phyloP scores from a whole-genome alignment of 2,113 vertebrate species.

The Lophura nycthemera region DNA sequence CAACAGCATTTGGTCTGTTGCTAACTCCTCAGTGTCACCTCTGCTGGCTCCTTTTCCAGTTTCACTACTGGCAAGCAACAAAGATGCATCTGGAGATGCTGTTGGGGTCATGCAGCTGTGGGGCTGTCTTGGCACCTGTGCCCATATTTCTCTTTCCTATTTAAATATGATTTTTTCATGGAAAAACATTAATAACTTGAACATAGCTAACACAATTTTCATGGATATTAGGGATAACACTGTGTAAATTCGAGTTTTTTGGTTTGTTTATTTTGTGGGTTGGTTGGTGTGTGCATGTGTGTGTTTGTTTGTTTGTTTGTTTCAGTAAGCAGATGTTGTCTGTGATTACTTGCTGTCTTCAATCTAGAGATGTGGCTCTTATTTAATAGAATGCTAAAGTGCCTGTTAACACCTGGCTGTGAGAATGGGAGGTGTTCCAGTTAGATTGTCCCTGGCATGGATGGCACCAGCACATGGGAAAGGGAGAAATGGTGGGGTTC shows the following conservation, averaged over 20 bases:
- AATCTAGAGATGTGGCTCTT: background rate
- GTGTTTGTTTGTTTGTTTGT: background rate
- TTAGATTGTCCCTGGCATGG: background rate
- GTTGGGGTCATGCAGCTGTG: slow-evolving; percentile 53
- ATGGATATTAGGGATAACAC: fast-evolving
- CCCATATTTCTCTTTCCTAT: background rate
- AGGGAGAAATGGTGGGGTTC: background rate
- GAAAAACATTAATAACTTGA: background rate
- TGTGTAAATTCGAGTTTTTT: background rate
- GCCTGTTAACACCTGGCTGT: background rate
- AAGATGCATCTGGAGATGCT: slow-evolving; percentile 69
- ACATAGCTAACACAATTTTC: fast-evolving
- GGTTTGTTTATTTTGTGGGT: too few species aligned
- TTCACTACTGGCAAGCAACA: slow-evolving; percentile 48
- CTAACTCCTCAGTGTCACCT: slow-evolving; percentile 74
- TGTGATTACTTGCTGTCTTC: background rate
- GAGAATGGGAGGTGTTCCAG: fast-evolving
- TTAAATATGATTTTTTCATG: slow-evolving; percentile 32
- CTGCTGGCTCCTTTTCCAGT: slow-evolving; percentile 53
- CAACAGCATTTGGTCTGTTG: slow-evolving; percentile 34
- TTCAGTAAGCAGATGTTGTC: background rate
- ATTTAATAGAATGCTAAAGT: background rate
- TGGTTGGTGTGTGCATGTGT: too few species aligned
- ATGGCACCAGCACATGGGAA: background rate
- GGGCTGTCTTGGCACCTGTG: background rate